phyloP scores from a whole-genome alignment of 2,797 vertebrate species.

The Oreonectes daqikongensis region DNA sequence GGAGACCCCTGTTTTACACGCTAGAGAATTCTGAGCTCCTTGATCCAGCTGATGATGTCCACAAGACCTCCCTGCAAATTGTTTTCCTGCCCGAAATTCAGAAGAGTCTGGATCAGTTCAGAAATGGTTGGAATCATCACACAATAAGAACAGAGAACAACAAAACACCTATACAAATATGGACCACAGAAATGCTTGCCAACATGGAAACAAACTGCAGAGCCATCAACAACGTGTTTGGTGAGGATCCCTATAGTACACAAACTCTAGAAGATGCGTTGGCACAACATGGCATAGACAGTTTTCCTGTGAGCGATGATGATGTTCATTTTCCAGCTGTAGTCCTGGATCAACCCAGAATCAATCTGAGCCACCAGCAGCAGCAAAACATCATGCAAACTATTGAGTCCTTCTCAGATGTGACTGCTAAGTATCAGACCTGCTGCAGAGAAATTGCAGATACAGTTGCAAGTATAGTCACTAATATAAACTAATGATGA shows the following conservation, averaged over 20 bases:
- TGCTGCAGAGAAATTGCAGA: too few relatives aligned
- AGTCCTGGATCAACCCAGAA: not conserved
- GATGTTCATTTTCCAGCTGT: not conserved
- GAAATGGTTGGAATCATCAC: conserved; percentile 35
- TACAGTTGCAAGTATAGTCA: too few relatives aligned
- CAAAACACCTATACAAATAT: conserved; percentile 23
- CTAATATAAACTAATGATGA: too few relatives aligned
- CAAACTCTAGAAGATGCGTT: too few relatives aligned
- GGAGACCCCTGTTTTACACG: not conserved
- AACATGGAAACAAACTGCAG: conserved; percentile 17
- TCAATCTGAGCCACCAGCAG: conserved; percentile 9
- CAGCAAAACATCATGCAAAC: conserved; percentile 6
- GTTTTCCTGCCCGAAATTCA: conserved; percentile 19
- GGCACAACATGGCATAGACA: conserved; percentile 1
- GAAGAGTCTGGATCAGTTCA: conserved; percentile 17
- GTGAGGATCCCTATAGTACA: conserved; percentile 25
- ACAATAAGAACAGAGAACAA: conserved; percentile 16
- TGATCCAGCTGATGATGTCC: not conserved
- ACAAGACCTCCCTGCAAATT: conserved; percentile 14
- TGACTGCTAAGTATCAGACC: not conserved
- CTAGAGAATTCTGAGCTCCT: conserved; percentile 2
- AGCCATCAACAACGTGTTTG: conserved; percentile 40
- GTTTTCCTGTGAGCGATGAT: not conserved
- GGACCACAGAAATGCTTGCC: conserved; percentile 29
- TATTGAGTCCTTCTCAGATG: not conserved